These are phyloP conservation scores for Caenorhabditis panamensis DNA, from an alignment of 2,888 invertebrate species.

Conservation along the genomic window DNA sequence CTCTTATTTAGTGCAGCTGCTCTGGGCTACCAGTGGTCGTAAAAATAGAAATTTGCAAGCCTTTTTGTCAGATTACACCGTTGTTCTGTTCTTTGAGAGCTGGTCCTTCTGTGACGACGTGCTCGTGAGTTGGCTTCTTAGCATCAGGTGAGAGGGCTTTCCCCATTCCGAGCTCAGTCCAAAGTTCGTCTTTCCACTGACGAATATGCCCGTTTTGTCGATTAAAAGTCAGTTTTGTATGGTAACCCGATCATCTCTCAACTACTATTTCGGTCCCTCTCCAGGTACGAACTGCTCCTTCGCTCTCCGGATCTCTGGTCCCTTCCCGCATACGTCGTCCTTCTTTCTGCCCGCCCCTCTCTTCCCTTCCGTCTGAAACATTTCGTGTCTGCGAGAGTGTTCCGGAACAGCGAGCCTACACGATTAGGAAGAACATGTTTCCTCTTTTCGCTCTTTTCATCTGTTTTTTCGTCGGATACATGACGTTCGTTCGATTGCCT, in stretches of 20 bases:
- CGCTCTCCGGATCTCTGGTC: constrained; percentile 1
- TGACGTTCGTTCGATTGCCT: constrained; percentile 38
- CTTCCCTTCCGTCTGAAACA: constrained; percentile 37
- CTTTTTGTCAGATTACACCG: not conserved
- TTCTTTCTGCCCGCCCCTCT: constrained; percentile 1
- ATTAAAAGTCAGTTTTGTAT: constrained; percentile 10
- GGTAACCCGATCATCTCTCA: constrained; percentile 24
- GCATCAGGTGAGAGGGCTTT: no score
- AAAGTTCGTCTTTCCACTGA: constrained; percentile 20
- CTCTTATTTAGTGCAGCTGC: no score
- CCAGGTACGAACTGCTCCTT: not conserved
- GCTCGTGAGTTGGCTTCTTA: no score
- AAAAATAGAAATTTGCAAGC: not conserved
- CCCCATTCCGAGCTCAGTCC: no score
- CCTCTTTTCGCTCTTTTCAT: constrained; percentile 7
- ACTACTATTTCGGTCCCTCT: constrained; percentile 3
- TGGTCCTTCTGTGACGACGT: no score
- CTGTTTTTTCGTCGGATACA: constrained; percentile 43
- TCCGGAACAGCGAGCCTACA: constrained; percentile 42
- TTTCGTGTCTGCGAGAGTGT: constrained; percentile 38
- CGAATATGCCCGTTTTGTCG: not conserved
- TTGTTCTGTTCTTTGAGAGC: no score
- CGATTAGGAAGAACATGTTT: constrained; percentile 40
- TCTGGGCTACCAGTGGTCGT: no score
- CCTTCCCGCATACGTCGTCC: not conserved